Conservation (phyloP, 2,113 vertebrate genomes). For the Phaethornis superciliosus region DNA sequence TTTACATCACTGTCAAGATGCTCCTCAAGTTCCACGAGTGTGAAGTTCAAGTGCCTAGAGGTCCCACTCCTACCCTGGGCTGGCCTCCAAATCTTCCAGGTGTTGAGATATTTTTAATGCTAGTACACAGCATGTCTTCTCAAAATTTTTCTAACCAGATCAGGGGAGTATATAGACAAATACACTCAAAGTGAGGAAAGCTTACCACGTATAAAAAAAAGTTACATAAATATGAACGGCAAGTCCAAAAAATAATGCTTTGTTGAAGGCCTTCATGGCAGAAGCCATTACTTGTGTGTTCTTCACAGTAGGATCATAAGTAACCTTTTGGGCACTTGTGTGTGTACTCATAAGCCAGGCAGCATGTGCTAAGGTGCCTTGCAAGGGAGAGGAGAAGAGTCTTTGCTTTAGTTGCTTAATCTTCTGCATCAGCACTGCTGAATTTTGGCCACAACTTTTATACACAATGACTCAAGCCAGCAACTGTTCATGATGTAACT, state of each 20-base stretch:
- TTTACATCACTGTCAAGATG: not conserved
- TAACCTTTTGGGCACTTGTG: not conserved
- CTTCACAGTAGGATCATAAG: not conserved
- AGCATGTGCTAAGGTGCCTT: not conserved
- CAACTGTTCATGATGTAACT: not conserved
- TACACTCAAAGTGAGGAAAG: not conserved
- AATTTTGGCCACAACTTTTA: not conserved
- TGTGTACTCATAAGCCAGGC: not conserved
- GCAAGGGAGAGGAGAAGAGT: not conserved
- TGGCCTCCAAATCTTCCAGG: constrained; percentile 14
- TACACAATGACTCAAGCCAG: not conserved
- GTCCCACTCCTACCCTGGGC: not conserved
- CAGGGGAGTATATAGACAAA: not conserved
- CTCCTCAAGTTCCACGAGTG: not conserved
- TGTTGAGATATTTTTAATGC: not conserved
- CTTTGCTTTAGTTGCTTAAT: not conserved
- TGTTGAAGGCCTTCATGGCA: not conserved
- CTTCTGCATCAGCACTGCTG: not conserved
- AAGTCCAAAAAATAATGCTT: not conserved
- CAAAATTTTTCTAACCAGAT: not conserved
- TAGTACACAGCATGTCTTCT: not conserved
- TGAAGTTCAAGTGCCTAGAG: constrained; percentile 9
- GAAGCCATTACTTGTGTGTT: not conserved
- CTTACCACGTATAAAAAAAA: not conserved
- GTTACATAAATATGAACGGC: not conserved